Percentiles rank a stretch among this genome's conserved stretches.
Conservation (phyloP, 2,113 vertebrate genomes). For the Ceuthmochares aereus region DNA sequence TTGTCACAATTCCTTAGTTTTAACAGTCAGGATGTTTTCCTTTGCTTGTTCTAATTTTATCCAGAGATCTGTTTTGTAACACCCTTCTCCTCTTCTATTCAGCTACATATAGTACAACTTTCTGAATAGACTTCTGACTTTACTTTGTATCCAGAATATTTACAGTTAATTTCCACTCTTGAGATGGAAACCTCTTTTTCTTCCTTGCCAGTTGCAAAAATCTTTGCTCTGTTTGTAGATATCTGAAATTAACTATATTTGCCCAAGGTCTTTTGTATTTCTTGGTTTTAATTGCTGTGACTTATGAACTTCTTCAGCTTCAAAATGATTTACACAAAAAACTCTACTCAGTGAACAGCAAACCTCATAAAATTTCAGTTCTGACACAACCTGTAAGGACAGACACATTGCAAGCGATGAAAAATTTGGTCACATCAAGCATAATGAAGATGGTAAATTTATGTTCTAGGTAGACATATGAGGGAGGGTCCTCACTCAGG, state of each 20-base stretch:
- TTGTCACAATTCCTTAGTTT: constrained; percentile 60
- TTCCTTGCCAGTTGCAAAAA: background rate
- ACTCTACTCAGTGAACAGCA: background rate
- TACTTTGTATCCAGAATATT: background rate
- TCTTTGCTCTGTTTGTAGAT: background rate
- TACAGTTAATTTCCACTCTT: background rate
- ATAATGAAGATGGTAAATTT: background rate
- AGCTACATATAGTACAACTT: background rate
- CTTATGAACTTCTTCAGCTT: background rate
- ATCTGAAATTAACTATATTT: constrained; percentile 31
- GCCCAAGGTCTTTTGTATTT: background rate
- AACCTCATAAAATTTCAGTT: background rate
- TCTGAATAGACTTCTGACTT: background rate
- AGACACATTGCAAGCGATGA: background rate
- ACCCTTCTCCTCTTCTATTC: constrained; percentile 7
- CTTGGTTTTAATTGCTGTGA: constrained; percentile 11
- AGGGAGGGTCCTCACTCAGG: background rate
- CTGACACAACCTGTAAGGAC: background rate
- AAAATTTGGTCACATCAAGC: background rate
- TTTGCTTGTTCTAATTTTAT: constrained; percentile 47
- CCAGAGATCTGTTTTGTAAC: constrained; percentile 55
- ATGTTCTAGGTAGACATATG: background rate
- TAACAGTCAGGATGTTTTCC: constrained; percentile 40
- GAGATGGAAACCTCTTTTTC: background rate
- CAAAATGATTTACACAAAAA: background rate